phyloP scores from a whole-genome alignment of 1,140 invertebrate genomes.

The Araneus ventricosus region DNA sequence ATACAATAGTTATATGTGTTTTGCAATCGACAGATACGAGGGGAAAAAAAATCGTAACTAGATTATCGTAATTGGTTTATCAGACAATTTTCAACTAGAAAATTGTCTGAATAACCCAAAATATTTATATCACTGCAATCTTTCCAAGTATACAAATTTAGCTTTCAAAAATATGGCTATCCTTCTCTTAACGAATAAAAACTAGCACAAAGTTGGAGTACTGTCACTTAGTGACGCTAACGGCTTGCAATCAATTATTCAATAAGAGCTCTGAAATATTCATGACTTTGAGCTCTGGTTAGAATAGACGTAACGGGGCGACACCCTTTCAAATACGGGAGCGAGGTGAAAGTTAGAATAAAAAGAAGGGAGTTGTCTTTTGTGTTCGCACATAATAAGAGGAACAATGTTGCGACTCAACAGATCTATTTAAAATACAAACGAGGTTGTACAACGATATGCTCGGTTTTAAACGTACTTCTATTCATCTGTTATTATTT shows the following conservation, averaged over 20 bases:
- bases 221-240: slow-evolving; percentile 38
- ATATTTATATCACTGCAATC: neutral
- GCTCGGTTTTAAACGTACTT: neutral
- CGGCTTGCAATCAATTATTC: slow-evolving; percentile 34
- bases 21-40: no score
- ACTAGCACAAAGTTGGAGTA: neutral
- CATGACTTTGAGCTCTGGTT: neutral
- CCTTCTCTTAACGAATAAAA: neutral
- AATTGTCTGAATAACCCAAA: neutral
- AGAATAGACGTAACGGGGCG: neutral
- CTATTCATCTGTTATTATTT: neutral
- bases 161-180: neutral
- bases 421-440: neutral
- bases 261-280: slow-evolving; percentile 31
- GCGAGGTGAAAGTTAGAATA: neutral
- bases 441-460: neutral
- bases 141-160: neutral
- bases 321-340: slow-evolving; percentile 17
- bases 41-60: no score
- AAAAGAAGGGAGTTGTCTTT: neutral
- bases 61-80: no score
- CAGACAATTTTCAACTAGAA: no score
- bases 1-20: no score
- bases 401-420: neutral
- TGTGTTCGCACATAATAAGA: neutral